phyloP scores from a whole-genome alignment of 2,888 invertebrate genomes.

The Hipparchia semele region DNA sequence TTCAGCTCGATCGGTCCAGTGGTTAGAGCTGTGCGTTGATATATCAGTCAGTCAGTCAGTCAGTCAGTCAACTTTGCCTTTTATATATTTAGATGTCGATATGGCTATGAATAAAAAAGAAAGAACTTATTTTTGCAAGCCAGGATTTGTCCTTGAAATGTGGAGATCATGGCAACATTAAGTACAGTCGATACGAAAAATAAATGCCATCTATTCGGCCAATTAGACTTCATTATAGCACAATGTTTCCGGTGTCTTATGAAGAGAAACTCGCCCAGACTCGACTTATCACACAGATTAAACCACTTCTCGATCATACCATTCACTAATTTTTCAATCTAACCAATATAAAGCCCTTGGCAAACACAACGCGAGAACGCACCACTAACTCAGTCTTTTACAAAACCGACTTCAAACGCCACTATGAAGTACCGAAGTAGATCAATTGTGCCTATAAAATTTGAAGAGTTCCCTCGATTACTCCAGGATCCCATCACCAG shows the following conservation, averaged over 20 bases:
- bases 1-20: too few relatives aligned
- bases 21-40: too few relatives aligned
- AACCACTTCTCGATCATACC: slow-evolving; percentile 23
- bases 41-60: too few relatives aligned
- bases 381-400: not conserved
- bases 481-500: too few relatives aligned
- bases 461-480: too few relatives aligned
- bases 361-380: not conserved
- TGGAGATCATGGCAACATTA: not conserved
- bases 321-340: slow-evolving; percentile 32
- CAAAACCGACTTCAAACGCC: too few relatives aligned
- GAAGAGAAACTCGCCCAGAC: slow-evolving; percentile 42
- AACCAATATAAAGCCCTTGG: slow-evolving; percentile 23
- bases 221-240: slow-evolving; percentile 65
- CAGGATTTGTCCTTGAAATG: slow-evolving; percentile 3
- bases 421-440: too few relatives aligned
- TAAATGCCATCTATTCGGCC: slow-evolving; percentile 47
- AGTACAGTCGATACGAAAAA: slow-evolving; percentile 38
- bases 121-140: not conserved
- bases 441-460: too few relatives aligned
- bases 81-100: too few relatives aligned
- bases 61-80: too few relatives aligned
- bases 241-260: slow-evolving; percentile 73
- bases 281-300: slow-evolving; percentile 11
- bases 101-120: too few relatives aligned